phyloP scores from a whole-genome alignment of 35 echinoderm and acorn worm species.

The Patiria miniata region DNA sequence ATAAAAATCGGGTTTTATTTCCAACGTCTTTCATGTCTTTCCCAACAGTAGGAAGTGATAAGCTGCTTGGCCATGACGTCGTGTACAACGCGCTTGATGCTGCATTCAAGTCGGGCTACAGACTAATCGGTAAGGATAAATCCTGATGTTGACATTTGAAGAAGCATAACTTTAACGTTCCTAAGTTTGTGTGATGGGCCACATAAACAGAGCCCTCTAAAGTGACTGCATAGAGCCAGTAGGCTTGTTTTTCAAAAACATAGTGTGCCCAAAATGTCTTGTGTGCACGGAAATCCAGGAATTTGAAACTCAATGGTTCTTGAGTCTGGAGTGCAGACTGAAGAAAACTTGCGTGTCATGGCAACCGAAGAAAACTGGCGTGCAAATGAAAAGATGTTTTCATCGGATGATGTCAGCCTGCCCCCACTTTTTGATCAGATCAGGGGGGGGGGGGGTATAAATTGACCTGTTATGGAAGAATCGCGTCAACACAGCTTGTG shows the following conservation, averaged over 20 bases:
- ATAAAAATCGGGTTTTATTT: too few relatives aligned
- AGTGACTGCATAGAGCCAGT: background rate
- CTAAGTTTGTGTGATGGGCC: background rate
- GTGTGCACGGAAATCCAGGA: background rate
- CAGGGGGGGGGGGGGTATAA: too few relatives aligned
- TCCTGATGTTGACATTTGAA: background rate
- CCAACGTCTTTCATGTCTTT: too few relatives aligned
- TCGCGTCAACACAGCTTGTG: too few relatives aligned
- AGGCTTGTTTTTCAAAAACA: background rate
- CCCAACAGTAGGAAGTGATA: conserved; percentile 37
- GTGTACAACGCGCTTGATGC: conserved; percentile 30
- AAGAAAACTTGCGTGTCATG: too few relatives aligned
- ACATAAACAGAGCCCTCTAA: background rate
- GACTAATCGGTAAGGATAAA: conserved; percentile 43
- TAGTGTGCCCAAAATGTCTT: background rate
- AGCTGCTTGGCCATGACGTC: conserved; percentile 10
- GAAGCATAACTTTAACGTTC: background rate
- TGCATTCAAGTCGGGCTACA: conserved; percentile 42
- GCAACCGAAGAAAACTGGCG: too few relatives aligned
- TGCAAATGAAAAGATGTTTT: too few relatives aligned
- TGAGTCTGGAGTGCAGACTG: background rate
- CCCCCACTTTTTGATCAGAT: too few relatives aligned
- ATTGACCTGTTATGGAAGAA: too few relatives aligned
- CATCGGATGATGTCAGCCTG: too few relatives aligned
- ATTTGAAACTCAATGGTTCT: too few relatives aligned